A percentile compares a stretch with the other conserved stretches of the same genome.
Evolutionary conservation across 2,888 invertebrate species (phyloP).

Genomic region (Agriotes lineatus): DNA sequence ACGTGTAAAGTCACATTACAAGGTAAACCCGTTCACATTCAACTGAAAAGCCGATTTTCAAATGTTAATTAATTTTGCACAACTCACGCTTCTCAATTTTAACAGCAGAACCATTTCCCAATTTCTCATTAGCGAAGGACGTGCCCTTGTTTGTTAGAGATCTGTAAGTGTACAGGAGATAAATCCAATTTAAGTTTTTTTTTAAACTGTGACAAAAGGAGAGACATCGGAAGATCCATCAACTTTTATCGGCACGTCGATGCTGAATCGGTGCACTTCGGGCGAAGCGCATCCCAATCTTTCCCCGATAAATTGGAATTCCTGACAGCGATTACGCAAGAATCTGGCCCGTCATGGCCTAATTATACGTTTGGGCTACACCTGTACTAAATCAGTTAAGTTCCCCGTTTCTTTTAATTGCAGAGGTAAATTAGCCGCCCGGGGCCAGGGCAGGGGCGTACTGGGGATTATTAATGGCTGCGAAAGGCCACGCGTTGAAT

Average conservation of each 20-base stretch:
- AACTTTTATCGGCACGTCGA: slow-evolving; percentile 4
- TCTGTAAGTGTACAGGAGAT: too few relatives aligned
- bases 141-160: too few relatives aligned
- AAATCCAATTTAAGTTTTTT: too few relatives aligned
- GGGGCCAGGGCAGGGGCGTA: background rate
- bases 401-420: slow-evolving; percentile 17
- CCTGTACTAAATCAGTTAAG: slow-evolving; percentile 3
- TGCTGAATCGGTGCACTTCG: background rate
- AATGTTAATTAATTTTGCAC: too few relatives aligned
- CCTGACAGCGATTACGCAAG: slow-evolving; percentile 14
- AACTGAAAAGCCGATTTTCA: too few relatives aligned
- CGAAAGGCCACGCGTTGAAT: background rate
- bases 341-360: slow-evolving; percentile 20
- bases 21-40: too few relatives aligned
- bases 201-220: too few relatives aligned
- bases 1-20: too few relatives aligned
- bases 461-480: background rate
- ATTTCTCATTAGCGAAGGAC: too few relatives aligned
- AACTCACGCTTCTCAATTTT: too few relatives aligned
- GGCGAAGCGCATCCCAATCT: background rate
- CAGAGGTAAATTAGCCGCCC: slow-evolving; percentile 1
- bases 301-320: slow-evolving; percentile 19
- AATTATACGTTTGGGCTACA: slow-evolving; percentile 22
- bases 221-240: too few relatives aligned
- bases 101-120: too few relatives aligned